phyloP scores from a whole-genome alignment of 2,797 vertebrate genomes.

The Phrynocephalus vlangalii region DNA sequence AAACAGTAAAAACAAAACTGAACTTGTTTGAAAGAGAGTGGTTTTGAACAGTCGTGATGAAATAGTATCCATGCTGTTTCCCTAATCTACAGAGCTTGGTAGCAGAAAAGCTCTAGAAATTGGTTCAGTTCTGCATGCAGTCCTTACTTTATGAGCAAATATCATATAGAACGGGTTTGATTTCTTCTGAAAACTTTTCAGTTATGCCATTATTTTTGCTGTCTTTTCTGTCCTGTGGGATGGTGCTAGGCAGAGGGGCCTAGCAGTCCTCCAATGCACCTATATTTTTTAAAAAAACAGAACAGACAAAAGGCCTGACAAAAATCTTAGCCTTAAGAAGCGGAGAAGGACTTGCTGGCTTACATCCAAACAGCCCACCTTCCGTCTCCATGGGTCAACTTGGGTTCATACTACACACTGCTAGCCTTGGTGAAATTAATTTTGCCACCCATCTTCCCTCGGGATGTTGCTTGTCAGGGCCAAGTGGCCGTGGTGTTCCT shows the following conservation, averaged over 20 bases:
- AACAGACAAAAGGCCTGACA: too few species aligned
- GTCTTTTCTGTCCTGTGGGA: conserved; percentile 67
- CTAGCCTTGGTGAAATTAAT: neutral
- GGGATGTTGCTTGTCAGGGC: neutral
- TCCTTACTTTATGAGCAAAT: conserved; percentile 64
- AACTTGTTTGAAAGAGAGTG: conserved; percentile 63
- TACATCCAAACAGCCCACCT: neutral
- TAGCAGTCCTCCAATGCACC: conserved; percentile 46
- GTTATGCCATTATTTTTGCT: conserved; percentile 59
- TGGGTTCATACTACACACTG: neutral
- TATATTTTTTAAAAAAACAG: conserved; percentile 35
- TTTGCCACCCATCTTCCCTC: neutral
- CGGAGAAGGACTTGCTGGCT: neutral
- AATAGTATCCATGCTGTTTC: conserved; percentile 58
- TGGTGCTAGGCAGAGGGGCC: conserved; percentile 54
- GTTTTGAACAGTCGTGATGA: conserved; percentile 64
- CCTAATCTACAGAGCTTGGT: conserved; percentile 45
- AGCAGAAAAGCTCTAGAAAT: conserved; percentile 49
- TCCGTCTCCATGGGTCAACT: neutral
- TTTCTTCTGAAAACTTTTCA: conserved; percentile 67
- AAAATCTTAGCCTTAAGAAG: too few species aligned
- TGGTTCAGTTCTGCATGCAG: conserved; percentile 62
- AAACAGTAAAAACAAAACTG: conserved; percentile 52
- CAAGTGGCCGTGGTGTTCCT: neutral
- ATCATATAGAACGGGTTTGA: conserved; percentile 63